phyloP scores from a whole-genome alignment of 1,140 invertebrate genomes.

The Macrobrachium rosenbergii region DNA sequence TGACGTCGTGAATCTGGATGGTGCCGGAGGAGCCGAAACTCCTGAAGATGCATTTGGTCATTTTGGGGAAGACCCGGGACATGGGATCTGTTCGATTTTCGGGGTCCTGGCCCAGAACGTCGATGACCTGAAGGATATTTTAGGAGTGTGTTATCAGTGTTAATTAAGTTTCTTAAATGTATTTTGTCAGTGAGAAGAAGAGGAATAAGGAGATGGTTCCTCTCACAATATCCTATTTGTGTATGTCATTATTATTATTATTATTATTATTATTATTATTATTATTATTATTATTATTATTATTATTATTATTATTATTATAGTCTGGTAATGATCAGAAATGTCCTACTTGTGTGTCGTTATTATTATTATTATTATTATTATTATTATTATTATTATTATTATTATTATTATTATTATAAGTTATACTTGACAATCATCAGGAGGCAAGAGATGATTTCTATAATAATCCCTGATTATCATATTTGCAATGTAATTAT shows the following conservation, averaged over 20 bases:
- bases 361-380: no score
- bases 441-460: no score
- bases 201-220: no score
- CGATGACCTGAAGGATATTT: conserved; percentile 77
- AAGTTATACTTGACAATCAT: no score
- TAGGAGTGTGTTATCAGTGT: not conserved
- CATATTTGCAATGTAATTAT: no score
- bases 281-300: not conserved
- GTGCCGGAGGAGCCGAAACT: conserved; percentile 75
- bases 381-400: no score
- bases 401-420: no score
- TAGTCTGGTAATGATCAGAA: not conserved
- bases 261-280: no score
- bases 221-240: no score
- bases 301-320: not conserved
- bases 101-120: conserved; percentile 91
- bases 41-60: conserved; percentile 94
- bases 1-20: conserved; percentile 70
- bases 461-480: no score
- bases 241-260: no score
- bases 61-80: conserved; percentile 83
- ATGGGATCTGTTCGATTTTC: conserved; percentile 73
- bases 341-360: no score
- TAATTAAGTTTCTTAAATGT: not conserved
- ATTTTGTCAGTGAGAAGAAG: not conserved